These are phyloP conservation scores for Conus betulinus DNA, from an alignment of 1,140 invertebrate species.

Conservation along the genomic window DNA sequence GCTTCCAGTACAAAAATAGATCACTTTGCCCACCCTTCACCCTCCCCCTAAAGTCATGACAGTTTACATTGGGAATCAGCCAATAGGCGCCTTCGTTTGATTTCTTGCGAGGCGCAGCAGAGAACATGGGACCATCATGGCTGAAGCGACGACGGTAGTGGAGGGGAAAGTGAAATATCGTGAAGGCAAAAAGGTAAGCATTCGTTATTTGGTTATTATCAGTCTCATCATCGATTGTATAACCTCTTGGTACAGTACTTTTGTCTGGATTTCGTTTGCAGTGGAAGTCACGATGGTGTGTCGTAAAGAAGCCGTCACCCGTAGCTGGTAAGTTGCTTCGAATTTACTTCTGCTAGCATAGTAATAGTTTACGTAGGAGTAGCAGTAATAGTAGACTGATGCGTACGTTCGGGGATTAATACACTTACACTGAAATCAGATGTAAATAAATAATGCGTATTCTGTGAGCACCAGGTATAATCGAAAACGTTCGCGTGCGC, in stretches of 20 bases:
- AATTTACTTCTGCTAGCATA: neutral
- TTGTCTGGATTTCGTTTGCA: constrained; percentile 78
- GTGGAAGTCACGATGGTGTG: constrained; percentile 89
- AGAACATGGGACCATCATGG: constrained; percentile 77
- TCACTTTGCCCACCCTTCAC: neutral
- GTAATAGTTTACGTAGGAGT: no score
- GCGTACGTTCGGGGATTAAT: no score
- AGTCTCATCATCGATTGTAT: neutral
- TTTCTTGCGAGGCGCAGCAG: constrained; percentile 36
- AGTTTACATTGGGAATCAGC: constrained; percentile 34
- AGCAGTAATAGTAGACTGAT: no score
- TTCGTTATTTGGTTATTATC: constrained; percentile 30
- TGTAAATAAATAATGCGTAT: no score
- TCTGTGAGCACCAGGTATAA: no score
- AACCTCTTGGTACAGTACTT: neutral
- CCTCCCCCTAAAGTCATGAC: constrained; percentile 20
- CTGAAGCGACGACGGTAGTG: constrained; percentile 87
- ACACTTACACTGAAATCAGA: no score
- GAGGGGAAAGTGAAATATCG: constrained; percentile 94
- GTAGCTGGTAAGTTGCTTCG: constrained; percentile 83
- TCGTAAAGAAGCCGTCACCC: constrained; percentile 86
- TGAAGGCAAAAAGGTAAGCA: constrained; percentile 91
- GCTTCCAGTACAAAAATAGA: neutral
- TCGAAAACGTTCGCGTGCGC: no score
- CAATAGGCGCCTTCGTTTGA: constrained; percentile 48